Conservation (phyloP, 2,797 vertebrate genomes). For the Chrosomus eos region DNA sequence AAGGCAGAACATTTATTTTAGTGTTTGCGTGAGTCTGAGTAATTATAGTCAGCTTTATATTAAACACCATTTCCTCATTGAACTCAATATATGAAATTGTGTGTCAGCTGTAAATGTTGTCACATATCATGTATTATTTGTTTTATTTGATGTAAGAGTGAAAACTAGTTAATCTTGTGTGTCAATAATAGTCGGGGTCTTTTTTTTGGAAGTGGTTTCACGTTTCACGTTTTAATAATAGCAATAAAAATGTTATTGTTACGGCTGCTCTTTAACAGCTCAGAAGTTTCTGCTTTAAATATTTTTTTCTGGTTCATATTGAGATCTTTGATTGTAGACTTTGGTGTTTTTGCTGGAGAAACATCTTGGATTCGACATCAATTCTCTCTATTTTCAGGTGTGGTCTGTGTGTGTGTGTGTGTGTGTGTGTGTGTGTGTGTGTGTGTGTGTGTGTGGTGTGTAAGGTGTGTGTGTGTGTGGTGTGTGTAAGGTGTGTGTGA, state of each 20-base stretch:
- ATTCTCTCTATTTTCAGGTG: not conserved
- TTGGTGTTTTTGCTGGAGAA: not conserved
- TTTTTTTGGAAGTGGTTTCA: not conserved
- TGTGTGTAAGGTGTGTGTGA: too few species aligned
- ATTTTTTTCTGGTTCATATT: not conserved
- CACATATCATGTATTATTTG: not conserved
- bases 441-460: not conserved
- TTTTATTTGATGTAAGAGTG: not conserved
- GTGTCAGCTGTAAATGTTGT: not conserved
- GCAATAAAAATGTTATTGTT: too few species aligned
- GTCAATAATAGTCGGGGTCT: not conserved
- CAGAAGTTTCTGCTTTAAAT: too few species aligned
- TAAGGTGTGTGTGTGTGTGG: not conserved
- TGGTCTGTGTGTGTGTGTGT: not conserved
- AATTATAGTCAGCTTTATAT: not conserved
- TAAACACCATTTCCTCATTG: not conserved
- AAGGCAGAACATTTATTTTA: not conserved
- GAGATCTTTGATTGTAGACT: not conserved
- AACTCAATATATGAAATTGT: not conserved
- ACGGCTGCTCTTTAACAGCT: too few species aligned
- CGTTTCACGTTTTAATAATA: not conserved
- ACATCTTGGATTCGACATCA: not conserved
- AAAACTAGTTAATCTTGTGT: not conserved
- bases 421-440: not conserved
- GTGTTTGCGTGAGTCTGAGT: accelerated